Evolutionary conservation across 2,113 vertebrate species (phyloP), one percentile per base, ranked within the genome.

Genomic region (Romanogobio albipinnatus): DNA sequence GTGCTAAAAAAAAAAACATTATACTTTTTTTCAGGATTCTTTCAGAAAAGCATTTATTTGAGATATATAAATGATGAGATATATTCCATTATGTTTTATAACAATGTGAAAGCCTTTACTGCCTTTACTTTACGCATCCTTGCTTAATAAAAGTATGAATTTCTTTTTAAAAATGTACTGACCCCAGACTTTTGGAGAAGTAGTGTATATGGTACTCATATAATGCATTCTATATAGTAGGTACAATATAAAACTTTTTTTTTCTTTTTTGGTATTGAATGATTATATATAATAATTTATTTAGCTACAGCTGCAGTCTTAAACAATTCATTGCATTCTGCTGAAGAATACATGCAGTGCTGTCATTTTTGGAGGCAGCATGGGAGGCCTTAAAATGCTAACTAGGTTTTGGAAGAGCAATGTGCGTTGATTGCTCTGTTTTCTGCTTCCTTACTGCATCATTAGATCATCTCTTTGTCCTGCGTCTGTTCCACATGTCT

Each of bases 401-500:
- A 71, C 68, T 71, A 43, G 68, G 22, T 5, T 71, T 71, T 71
- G 36, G 36, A 71, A n/a, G 68, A 71, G 68, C 19, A 61, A 15
- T 80, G n/a, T 26, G 4, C 24, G 3, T 47, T 47, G 39, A 80
- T 45, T 58, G n/a, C 53, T 33, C 76, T 26, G 45, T 75, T 51
- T 73, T 26, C 78, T 19, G 59, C 59, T 80, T 58, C n/a, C 15
- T 66, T 64, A n/a, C 79, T 68, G 61, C 59, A 81, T 66, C 79
- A 68, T 53, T 66, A 68, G 26, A 47, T 81, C 79, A 51, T 81
- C 43, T 49, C 26, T 36, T 80, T 45, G 15, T 47, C 61, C 26
- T 81, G 43, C 9, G 15, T 81, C 24, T 81, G 45, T 81, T 81
- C 62, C 43, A 51, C 79, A 81, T 81, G 61, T 68, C 62, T 66